phyloP scores from a whole-genome alignment of 2,113 vertebrate genomes.

The Echinops telfairi region DNA sequence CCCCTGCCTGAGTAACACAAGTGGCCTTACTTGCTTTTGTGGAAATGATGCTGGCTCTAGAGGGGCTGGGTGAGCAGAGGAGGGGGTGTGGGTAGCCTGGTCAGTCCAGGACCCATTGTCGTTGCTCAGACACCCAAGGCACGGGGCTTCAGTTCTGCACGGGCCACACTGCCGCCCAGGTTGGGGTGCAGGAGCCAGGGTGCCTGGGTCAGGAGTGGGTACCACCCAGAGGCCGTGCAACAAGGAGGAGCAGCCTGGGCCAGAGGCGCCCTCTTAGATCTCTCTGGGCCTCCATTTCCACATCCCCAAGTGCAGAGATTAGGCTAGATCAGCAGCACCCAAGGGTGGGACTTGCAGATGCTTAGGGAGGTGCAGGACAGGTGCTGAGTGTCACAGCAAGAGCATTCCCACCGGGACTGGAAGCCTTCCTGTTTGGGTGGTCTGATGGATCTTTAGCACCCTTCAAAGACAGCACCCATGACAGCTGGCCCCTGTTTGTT shows the following conservation, averaged over 20 bases:
- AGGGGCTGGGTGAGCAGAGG: not conserved
- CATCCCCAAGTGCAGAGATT: not conserved
- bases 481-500: not conserved
- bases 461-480: not conserved
- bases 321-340: not conserved
- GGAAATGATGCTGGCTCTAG: not conserved
- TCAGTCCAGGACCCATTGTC: not conserved
- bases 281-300: not conserved
- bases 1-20: not conserved
- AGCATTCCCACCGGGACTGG: not conserved
- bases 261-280: not conserved
- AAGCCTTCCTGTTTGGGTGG: not conserved
- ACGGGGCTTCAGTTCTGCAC: not conserved
- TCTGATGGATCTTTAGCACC: not conserved
- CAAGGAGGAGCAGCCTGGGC: not conserved
- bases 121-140: not conserved
- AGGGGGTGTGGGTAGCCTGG: not conserved
- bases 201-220: not conserved
- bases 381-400: not conserved
- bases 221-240: not conserved
- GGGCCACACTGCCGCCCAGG: rapidly evolving
- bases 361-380: not conserved
- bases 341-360: not conserved
- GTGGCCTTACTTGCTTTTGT: not conserved
- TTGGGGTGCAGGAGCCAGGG: not conserved